Evolutionary conservation across 2,113 vertebrate species (phyloP).

Genomic region (Ondatra zibethicus): DNA sequence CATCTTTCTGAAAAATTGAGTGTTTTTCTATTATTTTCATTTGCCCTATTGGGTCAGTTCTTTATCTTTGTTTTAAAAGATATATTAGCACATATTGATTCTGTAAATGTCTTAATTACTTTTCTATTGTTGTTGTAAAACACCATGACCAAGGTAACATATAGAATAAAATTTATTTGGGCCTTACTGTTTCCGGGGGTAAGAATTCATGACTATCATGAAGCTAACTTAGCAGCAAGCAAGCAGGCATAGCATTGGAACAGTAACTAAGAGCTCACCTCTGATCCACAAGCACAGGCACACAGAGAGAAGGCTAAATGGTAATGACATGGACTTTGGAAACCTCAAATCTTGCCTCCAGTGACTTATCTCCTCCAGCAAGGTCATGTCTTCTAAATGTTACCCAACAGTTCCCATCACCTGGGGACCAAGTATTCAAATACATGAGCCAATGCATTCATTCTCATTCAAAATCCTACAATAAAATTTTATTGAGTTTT

Average conservation of each 20-base stretch:
- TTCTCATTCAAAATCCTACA: neutral
- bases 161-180: neutral
- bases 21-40: neutral
- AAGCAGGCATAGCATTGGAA: neutral
- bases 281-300: neutral
- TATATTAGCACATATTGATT: neutral
- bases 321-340: neutral
- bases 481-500: neutral
- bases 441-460: neutral
- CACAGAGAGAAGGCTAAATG: too few species aligned
- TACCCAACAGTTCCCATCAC: neutral
- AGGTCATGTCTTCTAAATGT: neutral
- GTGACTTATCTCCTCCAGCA: neutral
- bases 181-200: neutral
- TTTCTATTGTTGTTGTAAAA: neutral
- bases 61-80: neutral
- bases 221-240: neutral
- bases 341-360: neutral
- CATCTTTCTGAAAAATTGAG: neutral
- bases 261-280: neutral
- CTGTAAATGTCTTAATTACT: neutral
- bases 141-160: neutral
- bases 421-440: neutral
- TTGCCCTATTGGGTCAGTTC: neutral
- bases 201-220: neutral